phyloP scores from a whole-genome alignment of 92 coral and sea anemone species.

The Blastomussa wellsi region DNA sequence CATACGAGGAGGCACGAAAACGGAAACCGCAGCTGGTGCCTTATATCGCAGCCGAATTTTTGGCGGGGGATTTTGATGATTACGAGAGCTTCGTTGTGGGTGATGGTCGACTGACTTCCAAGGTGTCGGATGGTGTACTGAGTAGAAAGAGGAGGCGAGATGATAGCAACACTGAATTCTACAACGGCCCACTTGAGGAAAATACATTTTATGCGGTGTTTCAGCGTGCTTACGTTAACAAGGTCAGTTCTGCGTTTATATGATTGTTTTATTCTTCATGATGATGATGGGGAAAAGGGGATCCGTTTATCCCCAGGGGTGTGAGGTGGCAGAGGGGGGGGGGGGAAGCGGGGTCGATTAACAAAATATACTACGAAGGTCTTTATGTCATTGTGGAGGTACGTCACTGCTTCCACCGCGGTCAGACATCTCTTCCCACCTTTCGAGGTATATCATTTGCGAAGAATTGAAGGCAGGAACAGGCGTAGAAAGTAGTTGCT shows the following conservation, averaged over 20 bases:
- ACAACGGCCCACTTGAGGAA: slow-evolving; percentile 76
- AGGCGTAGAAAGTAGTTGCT: no score
- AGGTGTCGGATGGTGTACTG: background rate
- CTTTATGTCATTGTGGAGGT: no score
- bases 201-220: slow-evolving; percentile 72
- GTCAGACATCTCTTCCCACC: no score
- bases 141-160: slow-evolving; percentile 38
- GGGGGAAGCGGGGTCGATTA: no score
- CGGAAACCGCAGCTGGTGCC: slow-evolving; percentile 57
- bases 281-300: no score
- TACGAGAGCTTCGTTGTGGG: slow-evolving; percentile 66
- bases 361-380: no score
- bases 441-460: no score
- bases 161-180: slow-evolving; percentile 38
- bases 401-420: no score
- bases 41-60: slow-evolving; percentile 74
- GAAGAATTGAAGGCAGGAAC: no score
- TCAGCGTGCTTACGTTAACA: slow-evolving; percentile 72
- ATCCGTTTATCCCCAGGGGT: no score
- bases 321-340: no score
- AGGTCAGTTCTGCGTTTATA: slow-evolving; percentile 44
- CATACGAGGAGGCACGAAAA: slow-evolving; percentile 63
- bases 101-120: slow-evolving; percentile 21
- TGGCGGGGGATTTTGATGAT: slow-evolving; percentile 49
- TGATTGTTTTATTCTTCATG: no score